phyloP scores from a whole-genome alignment of 2,888 invertebrate species.

The Actias luna region DNA sequence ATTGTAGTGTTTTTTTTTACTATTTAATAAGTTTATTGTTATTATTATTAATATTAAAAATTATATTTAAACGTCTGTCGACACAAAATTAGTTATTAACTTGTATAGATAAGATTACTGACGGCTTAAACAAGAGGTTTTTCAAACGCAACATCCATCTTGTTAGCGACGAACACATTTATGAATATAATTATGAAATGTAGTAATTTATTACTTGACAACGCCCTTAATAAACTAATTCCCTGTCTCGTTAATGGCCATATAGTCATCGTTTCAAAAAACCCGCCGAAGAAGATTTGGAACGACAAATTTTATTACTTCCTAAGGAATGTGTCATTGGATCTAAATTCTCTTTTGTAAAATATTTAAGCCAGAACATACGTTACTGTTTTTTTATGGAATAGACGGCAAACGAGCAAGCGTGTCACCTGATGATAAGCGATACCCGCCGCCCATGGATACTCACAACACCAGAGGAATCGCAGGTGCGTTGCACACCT shows the following conservation, averaged over 20 bases:
- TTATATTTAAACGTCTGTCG: not conserved
- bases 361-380: not conserved
- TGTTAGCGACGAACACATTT: constrained; percentile 21
- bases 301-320: constrained; percentile 32
- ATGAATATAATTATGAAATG: constrained; percentile 48
- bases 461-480: too few relatives aligned
- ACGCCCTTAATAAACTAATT: constrained; percentile 60
- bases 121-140: not conserved
- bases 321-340: constrained; percentile 13
- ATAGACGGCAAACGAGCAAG: too few relatives aligned
- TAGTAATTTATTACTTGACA: constrained; percentile 36
- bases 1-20: too few relatives aligned
- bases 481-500: too few relatives aligned
- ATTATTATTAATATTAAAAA: too few relatives aligned
- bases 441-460: too few relatives aligned
- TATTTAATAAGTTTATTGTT: too few relatives aligned
- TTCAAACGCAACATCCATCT: constrained; percentile 9
- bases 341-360: constrained; percentile 10
- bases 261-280: constrained; percentile 41
- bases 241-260: constrained; percentile 36
- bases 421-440: too few relatives aligned
- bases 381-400: too few relatives aligned
- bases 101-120: not conserved
- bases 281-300: constrained; percentile 52
- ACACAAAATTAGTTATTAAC: not conserved